Evolutionary conservation across 2,797 vertebrate species (phyloP).

Genomic region (Chaetodon trifasciatus): DNA sequence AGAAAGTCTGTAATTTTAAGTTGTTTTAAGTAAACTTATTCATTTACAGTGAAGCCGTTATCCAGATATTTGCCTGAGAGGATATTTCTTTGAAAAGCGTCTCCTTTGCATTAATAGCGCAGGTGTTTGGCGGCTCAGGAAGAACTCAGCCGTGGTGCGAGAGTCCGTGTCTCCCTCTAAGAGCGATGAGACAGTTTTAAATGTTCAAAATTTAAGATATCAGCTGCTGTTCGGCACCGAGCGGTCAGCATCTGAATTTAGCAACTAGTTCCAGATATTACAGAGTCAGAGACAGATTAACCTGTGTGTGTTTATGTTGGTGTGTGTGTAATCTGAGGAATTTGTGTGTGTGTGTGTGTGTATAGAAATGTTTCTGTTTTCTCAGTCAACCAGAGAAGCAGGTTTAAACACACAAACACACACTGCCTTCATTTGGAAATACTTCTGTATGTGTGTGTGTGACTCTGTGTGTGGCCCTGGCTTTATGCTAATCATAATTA

Average conservation of each 20-base stretch:
- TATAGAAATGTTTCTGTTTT: constrained; percentile 74
- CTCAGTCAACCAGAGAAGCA: constrained; percentile 71
- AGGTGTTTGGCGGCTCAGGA: no score
- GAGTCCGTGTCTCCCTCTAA: no score
- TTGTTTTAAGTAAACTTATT: not conserved
- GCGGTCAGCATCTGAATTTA: no score
- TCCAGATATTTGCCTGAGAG: not conserved
- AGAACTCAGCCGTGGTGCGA: no score
- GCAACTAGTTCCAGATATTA: constrained; percentile 37
- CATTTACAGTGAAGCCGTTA: not conserved
- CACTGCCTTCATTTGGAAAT: constrained; percentile 72
- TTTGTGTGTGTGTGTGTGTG: constrained; percentile 35
- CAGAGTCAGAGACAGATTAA: constrained; percentile 39
- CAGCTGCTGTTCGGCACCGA: not conserved
- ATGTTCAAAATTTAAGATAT: no score
- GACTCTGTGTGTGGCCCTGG: constrained; percentile 72
- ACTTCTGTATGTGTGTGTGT: constrained; percentile 55
- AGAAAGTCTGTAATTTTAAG: no score
- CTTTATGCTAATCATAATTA: constrained; percentile 77
- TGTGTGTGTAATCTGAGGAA: constrained; percentile 55
- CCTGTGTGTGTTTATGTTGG: constrained; percentile 51
- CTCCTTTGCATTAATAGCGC: not conserved
- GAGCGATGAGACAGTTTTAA: no score
- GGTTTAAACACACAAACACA: constrained; percentile 76
- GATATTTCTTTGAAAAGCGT: not conserved